Conservation (phyloP, 2,888 invertebrate genomes). For the Cordilura impudica region DNA sequence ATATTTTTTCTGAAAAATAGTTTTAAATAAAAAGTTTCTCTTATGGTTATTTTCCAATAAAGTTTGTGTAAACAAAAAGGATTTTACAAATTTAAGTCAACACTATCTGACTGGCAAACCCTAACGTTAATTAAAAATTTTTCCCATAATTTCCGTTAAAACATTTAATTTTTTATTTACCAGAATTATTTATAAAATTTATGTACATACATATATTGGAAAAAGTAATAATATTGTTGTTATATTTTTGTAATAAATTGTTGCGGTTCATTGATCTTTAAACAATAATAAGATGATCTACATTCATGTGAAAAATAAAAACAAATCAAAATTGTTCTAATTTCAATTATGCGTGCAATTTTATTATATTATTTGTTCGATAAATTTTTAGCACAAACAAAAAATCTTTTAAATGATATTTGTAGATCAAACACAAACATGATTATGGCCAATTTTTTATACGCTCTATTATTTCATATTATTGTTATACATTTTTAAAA, state of each 20-base stretch:
- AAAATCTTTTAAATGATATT: too few relatives aligned
- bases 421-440: too few relatives aligned
- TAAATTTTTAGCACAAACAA: background rate
- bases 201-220: too few relatives aligned
- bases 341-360: conserved; percentile 55
- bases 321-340: conserved; percentile 53
- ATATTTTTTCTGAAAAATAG: too few relatives aligned
- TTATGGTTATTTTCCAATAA: too few relatives aligned
- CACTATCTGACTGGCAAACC: background rate
- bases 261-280: conserved; percentile 56
- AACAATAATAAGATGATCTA: conserved; percentile 7
- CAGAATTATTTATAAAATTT: background rate
- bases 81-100: background rate
- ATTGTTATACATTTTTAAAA: too few relatives aligned
- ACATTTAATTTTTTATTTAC: background rate
- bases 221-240: conserved; percentile 8
- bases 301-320: background rate
- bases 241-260: conserved; percentile 40
- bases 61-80: background rate
- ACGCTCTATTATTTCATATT: too few relatives aligned
- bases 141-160: conserved; percentile 37
- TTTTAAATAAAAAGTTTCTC: too few relatives aligned
- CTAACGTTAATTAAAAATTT: conserved; percentile 9
- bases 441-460: too few relatives aligned
- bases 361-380: too few relatives aligned